Percentiles rank a stretch among this genome's conserved stretches.
Evolutionary conservation across 1,140 invertebrate species (phyloP).

Genomic region (Lasioglossum baleicum): DNA sequence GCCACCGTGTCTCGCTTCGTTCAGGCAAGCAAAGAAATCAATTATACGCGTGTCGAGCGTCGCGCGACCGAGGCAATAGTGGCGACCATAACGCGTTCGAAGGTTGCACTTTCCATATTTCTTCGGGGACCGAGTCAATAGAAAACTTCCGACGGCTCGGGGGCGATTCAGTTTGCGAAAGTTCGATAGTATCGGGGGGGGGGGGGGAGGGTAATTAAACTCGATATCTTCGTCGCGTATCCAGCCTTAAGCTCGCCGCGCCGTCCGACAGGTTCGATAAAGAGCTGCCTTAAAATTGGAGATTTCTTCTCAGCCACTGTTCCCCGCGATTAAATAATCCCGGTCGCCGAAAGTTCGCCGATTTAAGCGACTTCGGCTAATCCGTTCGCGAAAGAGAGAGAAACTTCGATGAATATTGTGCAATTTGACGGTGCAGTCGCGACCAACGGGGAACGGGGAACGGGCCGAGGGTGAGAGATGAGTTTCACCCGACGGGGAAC

Average conservation of each 20-base stretch:
- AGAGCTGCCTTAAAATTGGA: neutral
- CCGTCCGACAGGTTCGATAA: neutral
- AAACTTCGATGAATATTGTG: constrained; percentile 14
- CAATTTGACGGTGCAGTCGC: neutral
- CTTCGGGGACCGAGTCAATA: neutral
- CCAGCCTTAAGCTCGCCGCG: neutral
- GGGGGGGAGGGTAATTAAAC: neutral
- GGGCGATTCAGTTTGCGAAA: neutral
- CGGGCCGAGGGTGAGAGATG: neutral
- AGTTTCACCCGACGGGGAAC: constrained; percentile 7
- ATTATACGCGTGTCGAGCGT: too few relatives aligned
- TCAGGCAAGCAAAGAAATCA: too few relatives aligned
- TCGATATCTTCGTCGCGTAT: neutral
- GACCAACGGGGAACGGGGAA: too few relatives aligned
- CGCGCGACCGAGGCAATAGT: too few relatives aligned
- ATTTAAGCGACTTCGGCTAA: neutral
- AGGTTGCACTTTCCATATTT: neutral
- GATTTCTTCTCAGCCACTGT: neutral
- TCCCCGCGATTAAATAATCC: neutral
- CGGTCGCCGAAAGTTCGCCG: neutral
- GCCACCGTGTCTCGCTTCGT: too few relatives aligned
- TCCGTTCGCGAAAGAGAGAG: too few relatives aligned
- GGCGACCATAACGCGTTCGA: neutral
- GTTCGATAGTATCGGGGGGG: neutral
- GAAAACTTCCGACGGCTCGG: neutral